Evolutionary conservation across 2,797 vertebrate genomes (phyloP), one percentile per base, ranked within the genome.

Genomic region (Buceros bicornis): DNA sequence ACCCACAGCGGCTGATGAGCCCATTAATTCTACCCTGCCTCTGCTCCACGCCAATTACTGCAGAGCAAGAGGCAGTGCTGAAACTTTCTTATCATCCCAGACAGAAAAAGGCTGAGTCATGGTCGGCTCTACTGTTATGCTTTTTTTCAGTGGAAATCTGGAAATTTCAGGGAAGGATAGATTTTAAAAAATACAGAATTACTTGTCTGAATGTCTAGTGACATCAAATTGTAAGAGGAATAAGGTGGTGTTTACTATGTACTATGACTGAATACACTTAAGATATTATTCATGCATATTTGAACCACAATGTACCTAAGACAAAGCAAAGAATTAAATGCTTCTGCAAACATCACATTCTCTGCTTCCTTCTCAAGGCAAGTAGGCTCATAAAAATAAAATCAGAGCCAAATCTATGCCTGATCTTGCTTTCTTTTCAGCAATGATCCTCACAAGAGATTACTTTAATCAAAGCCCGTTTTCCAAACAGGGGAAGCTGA

Each of bases 31-130:
- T 13, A 4, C 42, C 71, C n/a, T 13, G 19, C 42, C 83, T 57
- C 72, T 85, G 84, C 48, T 79, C 51, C 1, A 1, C 0, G 0
- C 58, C 11, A 40, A 79, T 64, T 70, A 53, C 77, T 70, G 62
- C 80, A 84, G 47, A 80, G 82, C 82, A 76, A 88, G 54, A 85
- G 56, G 72, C 60, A 84, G 47, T 2, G 2, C 21, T 0, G 0
- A 69, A 93, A 90, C 60, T 54, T 88, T 51, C 82, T 71, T 51
- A 66, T 28, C 76, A 87, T 24, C 62, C 80, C 82, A 73, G 43
- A 37, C 37, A 74, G 54, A 67, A 92, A 93, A 95, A 57, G 40
- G 51, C 81, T 91, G 90, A 94, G 56, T 94, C 93, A 96, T 10
- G 37, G 15, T 1, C 6, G 1, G 22, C 24, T 86, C 54, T 91